These are phyloP conservation scores for Sylvicola cinctus DNA, from an alignment of 2,888 invertebrate species.

Conservation along the genomic window DNA sequence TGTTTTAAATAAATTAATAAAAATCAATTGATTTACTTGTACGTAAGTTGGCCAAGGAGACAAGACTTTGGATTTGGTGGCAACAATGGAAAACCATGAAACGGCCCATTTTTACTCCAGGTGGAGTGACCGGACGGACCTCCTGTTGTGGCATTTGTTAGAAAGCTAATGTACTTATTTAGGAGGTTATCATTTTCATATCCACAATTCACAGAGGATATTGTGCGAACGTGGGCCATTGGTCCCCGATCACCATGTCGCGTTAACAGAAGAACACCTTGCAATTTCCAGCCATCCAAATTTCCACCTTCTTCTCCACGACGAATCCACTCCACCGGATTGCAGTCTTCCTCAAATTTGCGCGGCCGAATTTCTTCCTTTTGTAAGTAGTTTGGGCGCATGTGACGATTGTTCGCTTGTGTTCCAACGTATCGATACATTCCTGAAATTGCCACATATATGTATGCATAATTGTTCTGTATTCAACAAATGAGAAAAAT, in stretches of 20 bases:
- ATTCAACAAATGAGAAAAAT: neutral
- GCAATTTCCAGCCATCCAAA: constrained; percentile 24
- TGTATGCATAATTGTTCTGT: constrained; percentile 2
- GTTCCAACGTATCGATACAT: constrained; percentile 63
- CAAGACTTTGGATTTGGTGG: constrained; percentile 48
- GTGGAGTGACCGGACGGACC: constrained; percentile 33
- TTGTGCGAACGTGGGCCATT: constrained; percentile 59
- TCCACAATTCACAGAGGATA: constrained; percentile 59
- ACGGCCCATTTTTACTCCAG: constrained; percentile 61
- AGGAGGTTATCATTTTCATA: constrained; percentile 20
- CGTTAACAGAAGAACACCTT: constrained; percentile 44
- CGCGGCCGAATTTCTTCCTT: constrained; percentile 26
- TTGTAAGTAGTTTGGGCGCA: constrained; percentile 26
- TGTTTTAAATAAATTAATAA: neutral
- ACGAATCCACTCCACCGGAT: constrained; percentile 45
- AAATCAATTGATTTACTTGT: constrained; percentile 17
- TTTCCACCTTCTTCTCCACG: constrained; percentile 45
- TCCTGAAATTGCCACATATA: constrained; percentile 31
- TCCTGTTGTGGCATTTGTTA: constrained; percentile 7
- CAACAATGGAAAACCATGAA: constrained; percentile 64
- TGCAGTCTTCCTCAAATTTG: constrained; percentile 46
- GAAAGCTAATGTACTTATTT: constrained; percentile 15
- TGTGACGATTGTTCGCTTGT: no score
- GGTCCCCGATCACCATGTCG: constrained; percentile 84
- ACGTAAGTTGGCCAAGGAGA: constrained; percentile 69